A percentile compares a stretch with the other conserved stretches of the same genome.
Conservation (phyloP, 2,113 vertebrate genomes). For the Ciconia maguari region DNA sequence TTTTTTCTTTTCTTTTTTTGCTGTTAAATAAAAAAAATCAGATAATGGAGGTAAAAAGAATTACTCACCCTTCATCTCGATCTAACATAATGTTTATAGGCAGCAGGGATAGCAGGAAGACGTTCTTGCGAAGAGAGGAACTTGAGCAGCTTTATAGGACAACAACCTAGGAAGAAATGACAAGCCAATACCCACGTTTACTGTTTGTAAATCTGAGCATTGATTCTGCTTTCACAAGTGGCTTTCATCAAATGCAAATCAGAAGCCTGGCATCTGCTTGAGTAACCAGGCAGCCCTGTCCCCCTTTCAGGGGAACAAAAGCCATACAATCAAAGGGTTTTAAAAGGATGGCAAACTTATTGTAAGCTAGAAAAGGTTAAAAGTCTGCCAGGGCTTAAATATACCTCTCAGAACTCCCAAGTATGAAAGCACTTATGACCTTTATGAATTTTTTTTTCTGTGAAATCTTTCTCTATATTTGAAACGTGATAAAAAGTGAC, state of each 20-base stretch:
- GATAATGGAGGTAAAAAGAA: background rate
- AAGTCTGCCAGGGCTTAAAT: conserved; percentile 60
- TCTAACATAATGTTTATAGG: conserved; percentile 43
- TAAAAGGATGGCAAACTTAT: conserved; percentile 64
- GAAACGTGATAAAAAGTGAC: background rate
- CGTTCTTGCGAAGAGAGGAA: background rate
- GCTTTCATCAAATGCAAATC: conserved; percentile 72
- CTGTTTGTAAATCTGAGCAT: conserved; percentile 68
- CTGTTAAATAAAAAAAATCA: background rate
- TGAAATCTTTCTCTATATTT: background rate
- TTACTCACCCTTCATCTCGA: conserved; percentile 63
- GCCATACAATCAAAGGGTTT: conserved; percentile 60
- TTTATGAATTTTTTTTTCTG: background rate
- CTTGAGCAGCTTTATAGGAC: conserved; percentile 57
- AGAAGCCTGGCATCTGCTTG: conserved; percentile 68
- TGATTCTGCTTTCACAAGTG: conserved; percentile 67
- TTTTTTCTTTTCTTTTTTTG: background rate
- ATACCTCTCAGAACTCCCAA: conserved; percentile 48
- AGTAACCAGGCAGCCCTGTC: conserved; percentile 68
- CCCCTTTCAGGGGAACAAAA: conserved; percentile 65
- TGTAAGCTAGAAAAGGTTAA: conserved; percentile 66
- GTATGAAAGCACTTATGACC: conserved; percentile 13
- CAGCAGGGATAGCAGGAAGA: conserved; percentile 19
- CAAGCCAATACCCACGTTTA: conserved; percentile 61
- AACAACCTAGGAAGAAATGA: conserved; percentile 61